These are phyloP conservation scores for Dicranocentrus wangi DNA, from an alignment of 2,888 invertebrate species.

Conservation along the genomic window DNA sequence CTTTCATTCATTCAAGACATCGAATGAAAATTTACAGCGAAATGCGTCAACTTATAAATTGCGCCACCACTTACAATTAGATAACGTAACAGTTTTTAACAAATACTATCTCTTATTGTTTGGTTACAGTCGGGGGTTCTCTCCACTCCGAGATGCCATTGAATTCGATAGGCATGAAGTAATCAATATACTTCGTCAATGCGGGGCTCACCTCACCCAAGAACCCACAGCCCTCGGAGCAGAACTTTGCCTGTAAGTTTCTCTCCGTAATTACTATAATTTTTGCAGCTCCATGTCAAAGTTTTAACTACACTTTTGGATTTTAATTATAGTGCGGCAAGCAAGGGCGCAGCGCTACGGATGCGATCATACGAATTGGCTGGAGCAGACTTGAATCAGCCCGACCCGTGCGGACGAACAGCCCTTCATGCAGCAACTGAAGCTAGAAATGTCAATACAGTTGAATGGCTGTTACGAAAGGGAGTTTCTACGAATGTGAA, in stretches of 20 bases:
- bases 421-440: conserved; percentile 80
- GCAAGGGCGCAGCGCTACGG: conserved; percentile 78
- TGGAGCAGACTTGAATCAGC: conserved; percentile 80
- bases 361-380: conserved; percentile 81
- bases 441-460: conserved; percentile 49
- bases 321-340: conserved; percentile 73
- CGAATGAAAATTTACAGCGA: too few species aligned
- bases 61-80: too few species aligned
- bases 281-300: neutral
- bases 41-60: too few species aligned
- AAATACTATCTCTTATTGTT: too few species aligned
- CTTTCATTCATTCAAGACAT: too few species aligned
- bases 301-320: neutral
- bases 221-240: conserved; percentile 80
- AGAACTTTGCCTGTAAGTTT: conserved; percentile 79
- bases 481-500: conserved; percentile 45
- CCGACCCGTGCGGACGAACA: conserved; percentile 81
- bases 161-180: conserved; percentile 80
- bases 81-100: too few species aligned
- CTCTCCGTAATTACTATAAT: neutral
- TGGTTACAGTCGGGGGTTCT: conserved; percentile 79
- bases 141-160: conserved; percentile 83
- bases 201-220: conserved; percentile 84
- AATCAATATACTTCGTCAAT: conserved; percentile 81
- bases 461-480: conserved; percentile 65